Evolutionary conservation across 2,113 vertebrate genomes (phyloP).

Genomic region (Lycaon pictus): DNA sequence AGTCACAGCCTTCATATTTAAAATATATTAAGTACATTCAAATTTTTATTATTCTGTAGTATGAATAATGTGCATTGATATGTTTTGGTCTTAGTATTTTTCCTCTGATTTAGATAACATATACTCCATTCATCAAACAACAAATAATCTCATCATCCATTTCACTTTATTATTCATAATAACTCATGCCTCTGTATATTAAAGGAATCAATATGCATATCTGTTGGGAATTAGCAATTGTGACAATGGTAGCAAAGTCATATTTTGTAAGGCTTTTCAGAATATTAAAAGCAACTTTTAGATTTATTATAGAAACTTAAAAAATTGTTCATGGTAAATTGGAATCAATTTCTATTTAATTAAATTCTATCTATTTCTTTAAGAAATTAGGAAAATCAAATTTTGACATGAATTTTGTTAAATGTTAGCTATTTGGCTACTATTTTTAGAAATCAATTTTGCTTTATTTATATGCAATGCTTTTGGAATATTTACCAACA

Average conservation of each 20-base stretch:
- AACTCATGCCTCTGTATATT: background rate
- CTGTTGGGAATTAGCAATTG: background rate
- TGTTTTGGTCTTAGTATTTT: background rate
- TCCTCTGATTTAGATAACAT: background rate
- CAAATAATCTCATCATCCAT: background rate
- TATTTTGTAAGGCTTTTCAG: background rate
- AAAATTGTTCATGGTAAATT: background rate
- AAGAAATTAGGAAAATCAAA: background rate
- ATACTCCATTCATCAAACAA: background rate
- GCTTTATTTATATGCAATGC: background rate
- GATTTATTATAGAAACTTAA: background rate
- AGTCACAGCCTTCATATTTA: background rate
- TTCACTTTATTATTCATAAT: background rate
- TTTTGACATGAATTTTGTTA: background rate
- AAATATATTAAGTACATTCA: constrained; percentile 29
- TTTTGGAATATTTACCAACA: background rate
- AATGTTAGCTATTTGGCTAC: background rate
- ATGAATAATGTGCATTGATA: background rate
- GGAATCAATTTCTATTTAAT: background rate
- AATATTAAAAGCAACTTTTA: background rate
- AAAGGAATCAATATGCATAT: background rate
- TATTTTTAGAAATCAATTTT: background rate
- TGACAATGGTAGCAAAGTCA: background rate
- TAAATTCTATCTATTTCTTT: background rate
- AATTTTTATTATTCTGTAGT: background rate